phyloP scores from a whole-genome alignment of 2,888 invertebrate genomes.

The Hydrotaea diabolus region DNA sequence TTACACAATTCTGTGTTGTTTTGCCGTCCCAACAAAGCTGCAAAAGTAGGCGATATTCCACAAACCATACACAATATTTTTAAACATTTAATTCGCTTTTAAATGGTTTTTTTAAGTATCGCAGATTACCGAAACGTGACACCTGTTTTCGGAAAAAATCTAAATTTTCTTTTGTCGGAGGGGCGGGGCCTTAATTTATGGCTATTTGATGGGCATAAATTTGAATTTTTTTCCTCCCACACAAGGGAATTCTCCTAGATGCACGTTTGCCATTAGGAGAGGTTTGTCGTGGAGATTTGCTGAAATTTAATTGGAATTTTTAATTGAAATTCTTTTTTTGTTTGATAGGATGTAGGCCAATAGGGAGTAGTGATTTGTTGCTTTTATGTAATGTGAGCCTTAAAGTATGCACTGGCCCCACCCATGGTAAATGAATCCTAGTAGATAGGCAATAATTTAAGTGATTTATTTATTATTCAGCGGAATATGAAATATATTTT shows the following conservation, averaged over 20 bases:
- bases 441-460: no score
- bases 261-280: neutral
- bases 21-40: neutral
- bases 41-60: neutral
- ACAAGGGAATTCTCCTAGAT: neutral
- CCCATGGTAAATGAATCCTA: no score
- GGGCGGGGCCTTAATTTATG: neutral
- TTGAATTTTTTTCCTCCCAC: no score
- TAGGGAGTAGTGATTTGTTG: no score
- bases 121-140: slow-evolving; percentile 24
- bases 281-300: no score
- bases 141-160: neutral
- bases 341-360: no score
- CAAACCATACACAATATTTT: neutral
- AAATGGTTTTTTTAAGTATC: slow-evolving; percentile 23
- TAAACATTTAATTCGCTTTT: neutral
- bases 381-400: no score
- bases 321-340: neutral
- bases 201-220: neutral
- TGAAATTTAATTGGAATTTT: neutral
- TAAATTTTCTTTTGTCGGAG: neutral
- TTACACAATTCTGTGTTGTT: no score
- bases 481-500: no score
- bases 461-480: no score
- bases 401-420: no score